phyloP scores from a whole-genome alignment of 2,113 vertebrate genomes.

The Mixornis gularis region DNA sequence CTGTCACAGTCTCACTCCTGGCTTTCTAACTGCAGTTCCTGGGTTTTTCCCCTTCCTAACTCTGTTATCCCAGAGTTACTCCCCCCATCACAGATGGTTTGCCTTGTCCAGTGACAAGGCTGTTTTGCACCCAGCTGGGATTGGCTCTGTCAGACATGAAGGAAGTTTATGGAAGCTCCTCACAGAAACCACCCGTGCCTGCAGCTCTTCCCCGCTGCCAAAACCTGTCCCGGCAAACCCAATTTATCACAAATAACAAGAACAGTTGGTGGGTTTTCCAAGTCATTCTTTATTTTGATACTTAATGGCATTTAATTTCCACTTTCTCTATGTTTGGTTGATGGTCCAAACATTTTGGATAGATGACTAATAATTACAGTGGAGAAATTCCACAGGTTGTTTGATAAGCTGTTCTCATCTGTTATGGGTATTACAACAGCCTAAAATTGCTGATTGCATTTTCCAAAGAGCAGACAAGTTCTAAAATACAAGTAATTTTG shows the following conservation, averaged over 20 bases:
- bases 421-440: background rate
- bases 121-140: background rate
- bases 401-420: background rate
- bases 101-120: background rate
- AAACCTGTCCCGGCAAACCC: background rate
- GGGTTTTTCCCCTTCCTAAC: background rate
- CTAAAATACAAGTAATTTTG: background rate
- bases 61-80: background rate
- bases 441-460: background rate
- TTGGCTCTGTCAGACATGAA: background rate
- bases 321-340: background rate
- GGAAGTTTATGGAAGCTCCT: background rate
- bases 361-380: background rate
- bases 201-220: background rate
- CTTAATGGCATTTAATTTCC: background rate
- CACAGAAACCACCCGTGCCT: background rate
- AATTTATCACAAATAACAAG: background rate
- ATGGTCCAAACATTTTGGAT: background rate
- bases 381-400: background rate
- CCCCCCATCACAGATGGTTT: background rate
- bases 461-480: background rate
- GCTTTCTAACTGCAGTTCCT: background rate
- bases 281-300: background rate
- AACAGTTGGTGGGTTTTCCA: background rate
- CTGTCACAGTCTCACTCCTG: background rate